Base-by-base conservation (phyloP, 2,888 invertebrate species). In the Drosophila macrothrix region DNA sequence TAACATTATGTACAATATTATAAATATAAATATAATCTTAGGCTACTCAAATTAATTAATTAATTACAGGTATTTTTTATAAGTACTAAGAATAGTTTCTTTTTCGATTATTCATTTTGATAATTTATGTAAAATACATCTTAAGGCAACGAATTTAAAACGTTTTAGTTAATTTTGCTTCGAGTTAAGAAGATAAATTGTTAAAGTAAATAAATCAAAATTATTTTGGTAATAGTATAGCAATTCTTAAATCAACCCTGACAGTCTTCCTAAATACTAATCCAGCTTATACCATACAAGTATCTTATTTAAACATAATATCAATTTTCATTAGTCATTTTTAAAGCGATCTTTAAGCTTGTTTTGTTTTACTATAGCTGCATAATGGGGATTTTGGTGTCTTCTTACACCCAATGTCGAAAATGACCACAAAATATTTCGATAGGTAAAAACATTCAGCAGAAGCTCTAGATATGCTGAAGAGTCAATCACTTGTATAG, bases 391-490 rank as follows among this genome's bases (percentile, higher is more conserved):
- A 16, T 33, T 28, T 33, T 1, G 9, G 9, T 37, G 54, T 29
- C 29, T 29, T 29, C 29, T 29, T 7, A 29, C 29, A 29, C 29
- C 29, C 7, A 29, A 29, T 29, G 25, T 33, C 12, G 29, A 54
- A 59, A 50, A n/a, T 55, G n/a, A 46, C 58, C 60, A 64, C 60
- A 76, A 43, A 49, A 61, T 63, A 41, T 60, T 74, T 62, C 12
- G 61, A 62, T 58, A 41, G 46, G 19, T 19, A 28, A 58, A 67
- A 76, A 59, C 19, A 43, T 25, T 16, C 19, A 25, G 25, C 22
- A n/a, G 64, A 78, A 81, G 82, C 78, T 28, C 41, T 72, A 72
- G 3, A 77, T 56, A 39, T 80, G 78, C 77, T 54, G 28, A 16
- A 50, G 43, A 75, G 22, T 28, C 37, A 54, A 73, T 64, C 74